Evolutionary conservation across 2,888 invertebrate species (phyloP).

Genomic region (Cotesia congregata): DNA sequence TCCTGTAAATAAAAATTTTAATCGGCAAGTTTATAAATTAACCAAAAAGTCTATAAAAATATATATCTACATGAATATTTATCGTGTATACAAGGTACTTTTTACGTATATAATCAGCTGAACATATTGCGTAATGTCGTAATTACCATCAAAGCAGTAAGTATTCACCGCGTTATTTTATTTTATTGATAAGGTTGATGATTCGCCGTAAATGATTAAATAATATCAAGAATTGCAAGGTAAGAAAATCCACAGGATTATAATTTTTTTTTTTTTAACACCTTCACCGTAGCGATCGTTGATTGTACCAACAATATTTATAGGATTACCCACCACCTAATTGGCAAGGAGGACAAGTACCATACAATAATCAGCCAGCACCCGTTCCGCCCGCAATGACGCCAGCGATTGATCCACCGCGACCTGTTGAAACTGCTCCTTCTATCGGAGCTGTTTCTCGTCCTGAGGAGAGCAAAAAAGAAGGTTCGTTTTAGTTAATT

Average conservation of each 20-base stretch:
- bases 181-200: constrained; percentile 56
- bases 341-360: constrained; percentile 65
- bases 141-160: neutral
- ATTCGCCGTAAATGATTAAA: neutral
- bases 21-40: too few relatives aligned
- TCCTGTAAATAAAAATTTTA: too few relatives aligned
- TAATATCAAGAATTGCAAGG: neutral
- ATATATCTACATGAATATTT: neutral
- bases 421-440: constrained; percentile 56
- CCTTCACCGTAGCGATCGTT: neutral
- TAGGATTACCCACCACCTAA: constrained; percentile 67
- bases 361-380: constrained; percentile 65
- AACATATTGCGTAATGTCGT: neutral
- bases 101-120: neutral
- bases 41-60: neutral
- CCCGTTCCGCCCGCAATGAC: constrained; percentile 59
- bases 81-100: neutral
- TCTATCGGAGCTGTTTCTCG: constrained; percentile 55
- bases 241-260: neutral
- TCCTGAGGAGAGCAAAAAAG: constrained; percentile 68
- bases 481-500: constrained; percentile 57
- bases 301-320: constrained; percentile 49
- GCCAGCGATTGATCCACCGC: constrained; percentile 54
- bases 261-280: neutral
- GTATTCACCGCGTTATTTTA: neutral